phyloP scores from a whole-genome alignment of 35 echinoderm and acorn worm species.

The Ptychodera flava region DNA sequence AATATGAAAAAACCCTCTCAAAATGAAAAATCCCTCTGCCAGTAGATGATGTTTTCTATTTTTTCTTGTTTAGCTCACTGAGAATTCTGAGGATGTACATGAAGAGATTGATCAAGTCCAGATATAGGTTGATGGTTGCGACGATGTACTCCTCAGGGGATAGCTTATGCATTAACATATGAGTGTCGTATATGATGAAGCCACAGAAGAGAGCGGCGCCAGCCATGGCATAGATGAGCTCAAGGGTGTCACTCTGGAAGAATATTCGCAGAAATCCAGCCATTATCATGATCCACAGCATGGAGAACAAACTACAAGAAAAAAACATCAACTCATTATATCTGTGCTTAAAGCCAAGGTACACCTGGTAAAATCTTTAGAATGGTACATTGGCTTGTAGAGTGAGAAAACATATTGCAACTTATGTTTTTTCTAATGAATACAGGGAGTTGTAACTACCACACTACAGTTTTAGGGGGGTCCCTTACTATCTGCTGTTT shows the following conservation, averaged over 20 bases:
- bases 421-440: too few species aligned
- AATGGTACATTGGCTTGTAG: too few species aligned
- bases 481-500: too few species aligned
- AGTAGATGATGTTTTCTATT: not conserved
- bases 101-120: conserved; percentile 95
- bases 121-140: conserved; percentile 89
- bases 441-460: too few species aligned
- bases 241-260: conserved; percentile 67
- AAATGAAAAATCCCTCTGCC: too few species aligned
- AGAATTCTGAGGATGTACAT: conserved; percentile 90
- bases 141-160: conserved; percentile 95
- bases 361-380: too few species aligned
- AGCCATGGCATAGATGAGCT: conserved; percentile 59
- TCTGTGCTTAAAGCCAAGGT: too few species aligned
- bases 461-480: too few species aligned
- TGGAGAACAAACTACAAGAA: conserved; percentile 65
- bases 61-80: conserved; percentile 70
- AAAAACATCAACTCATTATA: too few species aligned
- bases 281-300: conserved; percentile 58
- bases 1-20: too few species aligned
- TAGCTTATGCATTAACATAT: conserved; percentile 93
- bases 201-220: conserved; percentile 82
- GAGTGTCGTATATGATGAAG: conserved; percentile 90
- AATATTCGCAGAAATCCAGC: conserved; percentile 77
- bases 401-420: too few species aligned